These are phyloP conservation scores for Tuberolachnus salignus DNA, from an alignment of 2,888 invertebrate species.

Conservation along the genomic window DNA sequence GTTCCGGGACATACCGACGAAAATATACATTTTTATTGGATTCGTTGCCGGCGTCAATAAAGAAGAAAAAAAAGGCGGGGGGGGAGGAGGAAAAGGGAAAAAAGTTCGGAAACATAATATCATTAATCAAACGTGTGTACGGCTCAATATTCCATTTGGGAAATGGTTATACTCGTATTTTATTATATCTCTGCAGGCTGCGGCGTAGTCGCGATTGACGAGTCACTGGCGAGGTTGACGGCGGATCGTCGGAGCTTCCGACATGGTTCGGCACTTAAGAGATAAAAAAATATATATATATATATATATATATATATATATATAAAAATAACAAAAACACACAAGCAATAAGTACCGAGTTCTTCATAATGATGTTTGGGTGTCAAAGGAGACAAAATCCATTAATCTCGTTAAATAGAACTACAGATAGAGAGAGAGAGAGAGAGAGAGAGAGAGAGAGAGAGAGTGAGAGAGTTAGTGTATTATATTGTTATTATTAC, in stretches of 20 bases:
- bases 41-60: background rate
- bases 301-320: too few relatives aligned
- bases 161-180: constrained; percentile 8
- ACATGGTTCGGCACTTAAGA: constrained; percentile 53
- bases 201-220: constrained; percentile 3
- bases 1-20: too few relatives aligned
- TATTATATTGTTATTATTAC: constrained; percentile 3
- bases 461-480: background rate
- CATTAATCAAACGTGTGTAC: constrained; percentile 44
- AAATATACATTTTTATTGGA: constrained; percentile 1
- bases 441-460: background rate
- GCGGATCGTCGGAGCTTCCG: constrained; percentile 21
- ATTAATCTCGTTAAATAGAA: constrained; percentile 47
- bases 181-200: background rate
- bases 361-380: constrained; percentile 53
- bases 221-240: constrained; percentile 24
- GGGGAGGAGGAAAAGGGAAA: background rate
- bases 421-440: background rate
- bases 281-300: constrained; percentile 40
- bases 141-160: constrained; percentile 47
- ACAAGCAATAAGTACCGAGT: constrained; percentile 28
- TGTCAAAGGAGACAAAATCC: constrained; percentile 39
- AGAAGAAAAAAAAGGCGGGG: background rate
- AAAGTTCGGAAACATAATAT: constrained; percentile 20
- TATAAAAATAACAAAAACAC: constrained; percentile 6